Percentiles rank a stretch among this genome's conserved stretches.
phyloP scores from a whole-genome alignment of 1,140 invertebrate species.

The Aethina tumida region DNA sequence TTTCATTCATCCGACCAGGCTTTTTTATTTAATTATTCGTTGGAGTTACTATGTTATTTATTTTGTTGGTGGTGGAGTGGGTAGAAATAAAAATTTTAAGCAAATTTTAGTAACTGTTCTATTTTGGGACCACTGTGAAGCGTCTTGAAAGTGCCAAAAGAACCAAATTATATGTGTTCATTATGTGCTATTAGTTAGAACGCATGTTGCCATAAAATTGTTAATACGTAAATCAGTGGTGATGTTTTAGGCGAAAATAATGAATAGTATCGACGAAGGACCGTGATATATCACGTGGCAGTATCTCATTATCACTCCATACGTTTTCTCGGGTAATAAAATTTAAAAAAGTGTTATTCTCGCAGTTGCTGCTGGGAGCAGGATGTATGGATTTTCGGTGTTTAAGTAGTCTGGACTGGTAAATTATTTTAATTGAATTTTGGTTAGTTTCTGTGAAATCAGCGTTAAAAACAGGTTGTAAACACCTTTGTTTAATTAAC shows the following conservation, averaged over 20 bases:
- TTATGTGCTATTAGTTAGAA: constrained; percentile 28
- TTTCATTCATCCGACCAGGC: not conserved
- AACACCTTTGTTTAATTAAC: too few species aligned
- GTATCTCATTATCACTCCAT: constrained; percentile 13
- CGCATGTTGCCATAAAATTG: constrained; percentile 19
- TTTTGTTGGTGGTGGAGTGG: not conserved
- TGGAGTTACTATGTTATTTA: not conserved
- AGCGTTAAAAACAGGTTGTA: too few species aligned
- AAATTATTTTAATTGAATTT: too few species aligned
- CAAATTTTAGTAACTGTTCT: constrained; percentile 1
- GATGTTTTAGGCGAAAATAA: constrained; percentile 17
- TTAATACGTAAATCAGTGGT: constrained; percentile 13
- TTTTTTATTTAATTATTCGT: not conserved
- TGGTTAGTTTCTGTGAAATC: too few species aligned
- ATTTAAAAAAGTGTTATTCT: too few species aligned
- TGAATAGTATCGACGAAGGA: constrained; percentile 20
- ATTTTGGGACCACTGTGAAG: constrained; percentile 13
- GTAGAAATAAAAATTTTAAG: constrained; percentile 5
- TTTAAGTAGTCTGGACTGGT: too few species aligned
- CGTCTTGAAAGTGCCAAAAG: not conserved
- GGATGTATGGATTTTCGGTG: too few species aligned
- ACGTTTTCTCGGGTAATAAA: too few species aligned
- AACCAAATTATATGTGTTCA: constrained; percentile 18
- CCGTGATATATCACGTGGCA: constrained; percentile 17
- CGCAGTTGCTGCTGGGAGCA: too few species aligned